phyloP scores from a whole-genome alignment of 2,888 invertebrate species.

The Xylota segnis region DNA sequence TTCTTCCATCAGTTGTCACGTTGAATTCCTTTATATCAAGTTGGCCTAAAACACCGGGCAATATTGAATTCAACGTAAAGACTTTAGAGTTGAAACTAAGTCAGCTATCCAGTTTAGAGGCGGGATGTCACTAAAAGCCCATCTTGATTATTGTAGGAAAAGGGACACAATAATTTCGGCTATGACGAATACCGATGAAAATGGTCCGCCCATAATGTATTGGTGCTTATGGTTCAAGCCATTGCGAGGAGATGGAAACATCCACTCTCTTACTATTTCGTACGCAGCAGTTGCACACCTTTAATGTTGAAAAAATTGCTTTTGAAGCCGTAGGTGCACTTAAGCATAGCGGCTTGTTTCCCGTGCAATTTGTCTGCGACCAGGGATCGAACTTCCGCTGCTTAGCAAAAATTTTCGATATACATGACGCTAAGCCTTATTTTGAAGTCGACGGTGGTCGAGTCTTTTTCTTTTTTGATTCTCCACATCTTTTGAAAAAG shows the following conservation, averaged over 20 bases:
- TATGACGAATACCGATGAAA: background rate
- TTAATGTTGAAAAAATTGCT: background rate
- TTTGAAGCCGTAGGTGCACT: background rate
- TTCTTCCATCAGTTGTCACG: background rate
- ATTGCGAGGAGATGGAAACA: conserved; percentile 24
- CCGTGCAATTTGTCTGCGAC: conserved; percentile 42
- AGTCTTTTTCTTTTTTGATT: conserved; percentile 31
- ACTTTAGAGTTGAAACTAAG: background rate
- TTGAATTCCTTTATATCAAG: background rate
- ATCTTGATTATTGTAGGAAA: conserved; percentile 9
- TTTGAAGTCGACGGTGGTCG: conserved; percentile 22
- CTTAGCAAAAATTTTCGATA: conserved; percentile 22
- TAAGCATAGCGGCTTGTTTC: too few relatives aligned
- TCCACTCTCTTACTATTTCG: conserved; percentile 4
- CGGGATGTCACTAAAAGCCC: conserved; percentile 19
- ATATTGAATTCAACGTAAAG: conserved; percentile 12
- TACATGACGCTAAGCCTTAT: conserved; percentile 7
- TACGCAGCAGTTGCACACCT: background rate
- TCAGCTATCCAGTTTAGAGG: background rate
- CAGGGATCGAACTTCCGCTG: conserved; percentile 38
- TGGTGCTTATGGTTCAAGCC: conserved; percentile 14
- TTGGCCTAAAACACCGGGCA: conserved; percentile 11
- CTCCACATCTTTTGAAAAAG: conserved; percentile 41
- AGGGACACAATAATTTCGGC: background rate
- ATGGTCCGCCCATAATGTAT: background rate